phyloP scores from a whole-genome alignment of 92 coral and sea anemone species.

The Pocillopora meandrina region DNA sequence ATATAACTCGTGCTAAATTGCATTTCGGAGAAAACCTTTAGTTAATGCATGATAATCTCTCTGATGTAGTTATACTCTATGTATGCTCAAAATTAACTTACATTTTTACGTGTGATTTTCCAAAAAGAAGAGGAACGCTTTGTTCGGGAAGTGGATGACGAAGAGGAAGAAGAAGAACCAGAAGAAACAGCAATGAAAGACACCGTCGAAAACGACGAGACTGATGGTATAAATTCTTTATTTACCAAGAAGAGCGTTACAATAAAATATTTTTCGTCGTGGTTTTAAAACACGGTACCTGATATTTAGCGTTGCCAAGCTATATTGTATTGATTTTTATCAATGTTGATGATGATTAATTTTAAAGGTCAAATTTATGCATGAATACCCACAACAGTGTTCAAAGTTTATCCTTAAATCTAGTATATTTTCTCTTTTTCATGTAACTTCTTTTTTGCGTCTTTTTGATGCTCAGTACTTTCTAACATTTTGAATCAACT shows the following conservation, averaged over 20 bases:
- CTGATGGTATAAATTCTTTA: background rate
- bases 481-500: background rate
- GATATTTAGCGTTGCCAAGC: too few species aligned
- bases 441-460: too few species aligned
- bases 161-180: background rate
- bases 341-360: background rate
- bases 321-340: too few species aligned
- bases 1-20: too few species aligned
- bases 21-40: too few species aligned
- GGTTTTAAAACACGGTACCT: background rate
- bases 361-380: background rate
- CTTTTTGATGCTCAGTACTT: too few species aligned
- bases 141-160: background rate
- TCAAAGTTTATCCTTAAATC: too few species aligned
- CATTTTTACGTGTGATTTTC: background rate
- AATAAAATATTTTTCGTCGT: background rate
- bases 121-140: background rate
- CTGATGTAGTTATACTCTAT: too few species aligned
- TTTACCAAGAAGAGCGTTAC: background rate
- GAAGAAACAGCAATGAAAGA: background rate
- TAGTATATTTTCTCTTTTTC: too few species aligned
- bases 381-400: background rate
- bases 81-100: background rate
- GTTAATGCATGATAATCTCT: too few species aligned
- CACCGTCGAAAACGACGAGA: constrained; percentile 3